Evolutionary conservation across 2,797 vertebrate species (phyloP).

Genomic region (Trichosurus vulpecula): DNA sequence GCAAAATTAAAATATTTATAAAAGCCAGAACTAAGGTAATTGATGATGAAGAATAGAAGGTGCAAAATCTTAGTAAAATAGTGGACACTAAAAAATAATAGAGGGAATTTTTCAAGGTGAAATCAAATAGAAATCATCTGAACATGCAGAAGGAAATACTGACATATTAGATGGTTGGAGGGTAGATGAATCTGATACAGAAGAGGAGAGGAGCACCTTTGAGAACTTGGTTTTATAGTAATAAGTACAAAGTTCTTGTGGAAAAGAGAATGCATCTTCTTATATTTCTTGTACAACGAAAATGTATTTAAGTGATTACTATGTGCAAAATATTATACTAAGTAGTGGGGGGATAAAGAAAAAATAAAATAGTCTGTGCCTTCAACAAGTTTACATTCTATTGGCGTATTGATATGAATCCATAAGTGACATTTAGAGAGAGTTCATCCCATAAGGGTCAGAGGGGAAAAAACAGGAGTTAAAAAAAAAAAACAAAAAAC

Average conservation of each 20-base stretch:
- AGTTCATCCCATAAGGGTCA: neutral
- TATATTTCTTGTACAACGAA: neutral
- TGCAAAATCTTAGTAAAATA: neutral
- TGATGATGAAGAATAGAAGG: neutral
- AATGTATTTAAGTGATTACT: neutral
- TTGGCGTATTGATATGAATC: neutral
- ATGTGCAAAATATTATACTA: neutral
- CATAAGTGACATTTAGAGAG: neutral
- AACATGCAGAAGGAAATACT: neutral
- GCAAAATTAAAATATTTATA: neutral
- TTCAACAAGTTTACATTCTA: neutral
- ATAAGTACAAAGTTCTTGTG: neutral
- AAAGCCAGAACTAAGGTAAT: neutral
- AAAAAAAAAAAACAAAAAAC: too few relatives aligned
- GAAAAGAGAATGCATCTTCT: neutral
- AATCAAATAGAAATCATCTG: neutral
- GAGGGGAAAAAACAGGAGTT: neutral
- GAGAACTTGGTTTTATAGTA: neutral
- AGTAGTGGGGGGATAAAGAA: neutral
- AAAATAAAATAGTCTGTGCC: neutral
- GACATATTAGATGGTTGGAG: neutral
- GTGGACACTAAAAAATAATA: neutral
- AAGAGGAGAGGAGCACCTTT: neutral
- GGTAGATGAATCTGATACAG: neutral
- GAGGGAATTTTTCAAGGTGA: neutral